These are phyloP conservation scores for Tachystola acroxantha DNA, from an alignment of 2,888 invertebrate genomes.

Conservation along the genomic window DNA sequence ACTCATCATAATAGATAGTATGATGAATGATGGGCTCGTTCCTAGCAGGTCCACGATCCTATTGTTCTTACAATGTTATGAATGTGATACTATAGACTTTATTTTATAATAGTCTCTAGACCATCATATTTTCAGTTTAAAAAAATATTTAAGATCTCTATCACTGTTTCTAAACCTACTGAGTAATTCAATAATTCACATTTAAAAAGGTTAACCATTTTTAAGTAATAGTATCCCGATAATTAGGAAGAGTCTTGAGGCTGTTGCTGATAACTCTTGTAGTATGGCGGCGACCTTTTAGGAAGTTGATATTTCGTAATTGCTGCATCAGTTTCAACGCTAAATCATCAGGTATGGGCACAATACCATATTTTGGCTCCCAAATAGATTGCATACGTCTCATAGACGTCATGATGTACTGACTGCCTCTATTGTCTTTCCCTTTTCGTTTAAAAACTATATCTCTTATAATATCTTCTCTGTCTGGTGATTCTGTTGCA, in stretches of 20 bases:
- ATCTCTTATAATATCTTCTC: neutral
- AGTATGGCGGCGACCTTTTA: constrained; percentile 16
- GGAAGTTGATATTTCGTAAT: constrained; percentile 26
- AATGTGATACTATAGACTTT: too few relatives aligned
- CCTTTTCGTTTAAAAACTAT: constrained; percentile 1
- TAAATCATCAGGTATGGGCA: constrained; percentile 47
- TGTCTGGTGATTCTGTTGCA: constrained; percentile 6
- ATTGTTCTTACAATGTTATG: too few relatives aligned
- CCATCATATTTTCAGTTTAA: too few relatives aligned
- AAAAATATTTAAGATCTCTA: too few relatives aligned
- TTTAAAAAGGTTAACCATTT: too few relatives aligned
- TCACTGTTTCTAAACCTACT: too few relatives aligned
- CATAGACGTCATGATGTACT: constrained; percentile 32
- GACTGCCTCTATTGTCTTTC: constrained; percentile 19
- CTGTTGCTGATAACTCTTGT: neutral
- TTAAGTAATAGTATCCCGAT: neutral
- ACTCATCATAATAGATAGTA: too few relatives aligned
- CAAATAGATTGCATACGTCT: constrained; percentile 38
- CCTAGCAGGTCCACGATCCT: too few relatives aligned
- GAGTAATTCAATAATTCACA: too few relatives aligned
- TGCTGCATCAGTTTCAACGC: constrained; percentile 43
- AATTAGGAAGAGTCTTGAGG: neutral
- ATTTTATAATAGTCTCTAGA: too few relatives aligned
- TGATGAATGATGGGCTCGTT: too few relatives aligned
- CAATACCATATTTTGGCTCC: constrained; percentile 49